Conservation (phyloP, 2,113 vertebrate species). For the Microtus richardsoni region DNA sequence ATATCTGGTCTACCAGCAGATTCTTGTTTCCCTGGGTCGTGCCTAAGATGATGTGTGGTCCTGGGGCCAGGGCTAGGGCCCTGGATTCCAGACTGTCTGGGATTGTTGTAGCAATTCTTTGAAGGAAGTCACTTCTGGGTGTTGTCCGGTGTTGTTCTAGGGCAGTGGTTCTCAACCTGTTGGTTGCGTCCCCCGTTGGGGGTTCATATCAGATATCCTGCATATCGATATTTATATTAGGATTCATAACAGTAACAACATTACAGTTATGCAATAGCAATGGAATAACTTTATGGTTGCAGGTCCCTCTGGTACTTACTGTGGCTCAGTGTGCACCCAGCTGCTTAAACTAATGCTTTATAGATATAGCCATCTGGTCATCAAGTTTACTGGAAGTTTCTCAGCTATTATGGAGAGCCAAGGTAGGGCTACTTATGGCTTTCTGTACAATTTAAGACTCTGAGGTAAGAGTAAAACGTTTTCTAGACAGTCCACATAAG, state of each 20-base stretch:
- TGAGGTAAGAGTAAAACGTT: not conserved
- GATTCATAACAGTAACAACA: not conserved
- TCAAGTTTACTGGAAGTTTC: not conserved
- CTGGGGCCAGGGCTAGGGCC: not conserved
- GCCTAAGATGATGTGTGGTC: not conserved
- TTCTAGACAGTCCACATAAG: not conserved
- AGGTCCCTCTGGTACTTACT: not conserved
- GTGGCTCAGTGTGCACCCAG: too few relatives aligned
- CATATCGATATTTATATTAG: not conserved
- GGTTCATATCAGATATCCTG: not conserved
- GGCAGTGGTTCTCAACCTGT: not conserved
- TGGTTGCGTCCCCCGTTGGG: not conserved
- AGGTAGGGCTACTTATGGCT: not conserved
- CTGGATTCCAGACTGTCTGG: not conserved
- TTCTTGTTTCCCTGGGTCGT: not conserved
- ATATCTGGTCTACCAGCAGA: not conserved
- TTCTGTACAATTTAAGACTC: not conserved
- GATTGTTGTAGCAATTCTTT: not conserved
- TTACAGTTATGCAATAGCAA: not conserved
- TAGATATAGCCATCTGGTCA: not conserved
- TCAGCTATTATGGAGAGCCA: not conserved
- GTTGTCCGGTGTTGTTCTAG: not conserved
- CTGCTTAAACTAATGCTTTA: not conserved
- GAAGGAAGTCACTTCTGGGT: not conserved
- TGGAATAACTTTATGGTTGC: not conserved